Evolutionary conservation across 2,113 vertebrate genomes (phyloP), one percentile per base, ranked within the genome.

Genomic region (Corvus hawaiiensis): DNA sequence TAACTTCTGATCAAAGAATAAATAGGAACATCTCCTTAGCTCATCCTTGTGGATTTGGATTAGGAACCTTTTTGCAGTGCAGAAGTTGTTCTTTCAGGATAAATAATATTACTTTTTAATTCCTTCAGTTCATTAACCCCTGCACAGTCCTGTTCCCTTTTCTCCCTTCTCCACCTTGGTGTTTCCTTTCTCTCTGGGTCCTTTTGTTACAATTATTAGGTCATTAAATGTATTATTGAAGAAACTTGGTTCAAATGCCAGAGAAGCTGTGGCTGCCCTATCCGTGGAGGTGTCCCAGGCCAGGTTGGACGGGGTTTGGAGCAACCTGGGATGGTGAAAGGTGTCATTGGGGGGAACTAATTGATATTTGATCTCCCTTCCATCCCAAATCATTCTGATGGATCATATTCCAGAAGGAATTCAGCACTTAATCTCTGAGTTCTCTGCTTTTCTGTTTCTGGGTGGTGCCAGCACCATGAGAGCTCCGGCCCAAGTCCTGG

Each of bases 231-330:
- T 6, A 4, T 76, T 59, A 24, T 11, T 76, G 66, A 43, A 84
- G 44, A 30, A 68, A 48, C 4, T 46, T 52, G 3, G 5, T 51
- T 68, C 2, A 4, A 80, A 8, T 13, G 3, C 27, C 22, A 13
- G 7, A 30, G 33, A 27, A 44, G 37, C 13, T 11, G 27, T 52
- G 44, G 37, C 32, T 77, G 64, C 35, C 19, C 35, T 37, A 30
- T 37, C 33, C 16, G 23, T 71, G 73, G 13, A 10, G 17, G 24
- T 30, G 51, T 39, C 64, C 64, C 11, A 51, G 32, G 13, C 18
- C 43, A 4, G 32, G 32, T 0, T 58, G 43, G 52, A 21, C 0
- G 0, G 8, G 19, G 4, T 66, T 51, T 74, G 61, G 73, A 51
- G 23, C 22, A 37, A 1, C 10, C 51, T 46, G 51, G 7, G 33